A percentile compares a stretch with the other conserved stretches of the same genome.
phyloP scores from a whole-genome alignment of 1,140 invertebrate species.

The Tetraneura akinire region DNA sequence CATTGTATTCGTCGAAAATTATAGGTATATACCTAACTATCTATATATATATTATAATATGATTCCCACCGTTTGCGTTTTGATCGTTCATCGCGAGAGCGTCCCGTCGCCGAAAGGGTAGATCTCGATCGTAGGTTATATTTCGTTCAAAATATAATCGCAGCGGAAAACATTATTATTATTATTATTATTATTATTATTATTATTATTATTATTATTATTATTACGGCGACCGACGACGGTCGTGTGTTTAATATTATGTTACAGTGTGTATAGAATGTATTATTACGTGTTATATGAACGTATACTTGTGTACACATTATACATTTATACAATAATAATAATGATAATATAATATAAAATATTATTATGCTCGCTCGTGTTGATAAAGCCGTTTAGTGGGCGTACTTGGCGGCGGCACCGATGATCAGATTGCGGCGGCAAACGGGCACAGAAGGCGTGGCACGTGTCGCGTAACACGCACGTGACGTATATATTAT shows the following conservation, averaged over 20 bases:
- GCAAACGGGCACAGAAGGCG: neutral
- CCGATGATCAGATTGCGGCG: slow-evolving; percentile 49
- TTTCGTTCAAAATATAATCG: neutral
- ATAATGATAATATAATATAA: slow-evolving; percentile 7
- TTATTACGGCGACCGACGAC: neutral
- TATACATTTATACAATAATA: too few relatives aligned
- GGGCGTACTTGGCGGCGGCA: slow-evolving; percentile 25
- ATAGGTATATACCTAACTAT: neutral
- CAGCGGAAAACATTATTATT: neutral
- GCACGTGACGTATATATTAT: too few relatives aligned
- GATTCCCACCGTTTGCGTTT: too few relatives aligned
- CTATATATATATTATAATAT: neutral
- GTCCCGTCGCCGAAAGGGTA: too few relatives aligned
- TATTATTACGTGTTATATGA: too few relatives aligned
- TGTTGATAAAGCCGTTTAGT: slow-evolving; percentile 50
- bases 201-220: slow-evolving; percentile 8
- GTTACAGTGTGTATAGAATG: too few relatives aligned
- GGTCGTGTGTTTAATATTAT: neutral
- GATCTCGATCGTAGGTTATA: slow-evolving; percentile 14
- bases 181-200: slow-evolving; percentile 12
- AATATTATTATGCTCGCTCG: neutral
- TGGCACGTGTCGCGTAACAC: slow-evolving; percentile 45
- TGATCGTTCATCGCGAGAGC: too few relatives aligned
- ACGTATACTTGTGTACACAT: too few relatives aligned
- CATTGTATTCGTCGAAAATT: too few relatives aligned